Evolutionary conservation across 2,113 vertebrate genomes (phyloP), one percentile per base, ranked within the genome.

Genomic region (Callionymus lyra): DNA sequence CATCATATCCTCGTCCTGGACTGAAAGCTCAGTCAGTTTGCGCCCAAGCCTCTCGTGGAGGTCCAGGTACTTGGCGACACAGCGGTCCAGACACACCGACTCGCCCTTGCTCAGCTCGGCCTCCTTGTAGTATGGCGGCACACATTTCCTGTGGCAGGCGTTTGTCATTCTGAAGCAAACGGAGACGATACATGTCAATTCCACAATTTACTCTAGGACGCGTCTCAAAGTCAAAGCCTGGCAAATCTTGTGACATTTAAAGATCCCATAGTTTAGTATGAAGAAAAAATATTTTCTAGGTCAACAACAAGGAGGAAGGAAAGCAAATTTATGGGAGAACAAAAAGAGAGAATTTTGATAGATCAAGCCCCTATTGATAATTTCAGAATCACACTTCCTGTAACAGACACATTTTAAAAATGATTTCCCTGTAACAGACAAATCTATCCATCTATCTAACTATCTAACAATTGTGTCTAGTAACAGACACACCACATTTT

Each of bases 61-160:
- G 70, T 97, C 92, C 72, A 98, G 84, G 75, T 98, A 98, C 72
- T 98, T 98, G 61, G 94, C 89, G 44, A 98, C 93, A 6, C 94
- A 98, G 39, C 94, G 91, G 68, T 98, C 94, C 72, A 98, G 77
- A 60, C 94, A 97, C 34, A 98, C 92, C 0, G 88, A 86, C 58
- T 97, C 94, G 0, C 93, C 94, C 72, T 98, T 98, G 0, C 91
- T 91, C 53, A 98, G 85, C 63, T 98, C 94, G 0, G 93, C 83
- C 43, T 98, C 94, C 61, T 93, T 93, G 79, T 97, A 97, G 75
- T 90, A 84, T 6, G 94, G 91, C 0, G 94, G 93, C 1, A 98
- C 91, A 0, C 93, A 97, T 74, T 97, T 97, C 65, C 87, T 86
- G 77, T 97, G 94, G 66, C 94, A 98, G 17, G 93, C 92, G 8